A percentile compares a stretch with the other conserved stretches of the same genome.
Evolutionary conservation across 1,140 invertebrate genomes (phyloP).

Genomic region (Megathymus violae): DNA sequence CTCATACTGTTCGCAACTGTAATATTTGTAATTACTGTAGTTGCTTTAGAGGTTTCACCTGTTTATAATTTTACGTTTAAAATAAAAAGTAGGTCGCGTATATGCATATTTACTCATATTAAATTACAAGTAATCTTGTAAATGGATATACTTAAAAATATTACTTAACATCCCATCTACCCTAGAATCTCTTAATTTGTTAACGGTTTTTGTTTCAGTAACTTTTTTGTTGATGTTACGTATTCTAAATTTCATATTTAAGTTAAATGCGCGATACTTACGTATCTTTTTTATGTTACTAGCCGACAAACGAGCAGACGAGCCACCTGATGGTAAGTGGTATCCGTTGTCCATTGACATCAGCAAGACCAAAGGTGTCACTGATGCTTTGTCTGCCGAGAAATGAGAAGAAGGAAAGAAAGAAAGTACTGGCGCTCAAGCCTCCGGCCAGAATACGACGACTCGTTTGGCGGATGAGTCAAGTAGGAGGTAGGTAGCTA

Average conservation of each 20-base stretch:
- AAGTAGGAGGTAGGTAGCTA: too few species aligned
- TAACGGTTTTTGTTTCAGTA: constrained; percentile 16
- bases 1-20: constrained; percentile 7
- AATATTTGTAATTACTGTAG: constrained; percentile 12
- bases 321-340: too few species aligned
- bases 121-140: constrained; percentile 27
- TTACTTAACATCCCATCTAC: constrained; percentile 11
- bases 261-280: too few species aligned
- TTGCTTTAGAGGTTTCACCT: constrained; percentile 4
- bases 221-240: not conserved
- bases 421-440: too few species aligned
- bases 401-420: too few species aligned
- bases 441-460: too few species aligned
- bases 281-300: too few species aligned
- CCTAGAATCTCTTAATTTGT: constrained; percentile 23
- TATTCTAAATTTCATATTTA: constrained; percentile 5
- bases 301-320: too few species aligned
- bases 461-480: too few species aligned
- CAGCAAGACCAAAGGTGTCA: too few species aligned
- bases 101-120: constrained; percentile 4
- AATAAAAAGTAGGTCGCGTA: constrained; percentile 17
- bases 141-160: constrained; percentile 17
- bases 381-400: too few species aligned
- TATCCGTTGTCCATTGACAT: too few species aligned
- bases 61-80: constrained; percentile 15